Conservation (phyloP, 2,113 vertebrate species). For the Mobula hypostoma region DNA sequence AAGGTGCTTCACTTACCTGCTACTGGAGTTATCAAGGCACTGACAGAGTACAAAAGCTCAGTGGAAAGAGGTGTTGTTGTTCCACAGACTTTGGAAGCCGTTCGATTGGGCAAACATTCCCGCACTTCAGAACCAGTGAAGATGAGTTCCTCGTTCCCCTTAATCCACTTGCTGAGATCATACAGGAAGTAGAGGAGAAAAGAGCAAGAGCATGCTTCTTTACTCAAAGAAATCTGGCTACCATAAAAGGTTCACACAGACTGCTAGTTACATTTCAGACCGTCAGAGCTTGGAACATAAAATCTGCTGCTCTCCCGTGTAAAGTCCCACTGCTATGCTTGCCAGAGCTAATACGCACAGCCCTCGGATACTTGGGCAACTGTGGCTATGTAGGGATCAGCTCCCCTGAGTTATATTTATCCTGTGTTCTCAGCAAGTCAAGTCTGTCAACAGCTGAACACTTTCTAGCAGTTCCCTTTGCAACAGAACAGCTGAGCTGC, state of each 20-base stretch:
- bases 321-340: slow-evolving; percentile 26
- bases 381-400: slow-evolving; percentile 63
- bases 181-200: slow-evolving; percentile 52
- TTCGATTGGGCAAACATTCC: slow-evolving; percentile 49
- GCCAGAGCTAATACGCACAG: neutral
- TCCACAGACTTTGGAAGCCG: slow-evolving; percentile 47
- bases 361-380: slow-evolving; percentile 43
- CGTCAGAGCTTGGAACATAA: neutral
- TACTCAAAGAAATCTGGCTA: slow-evolving; percentile 45
- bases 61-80: slow-evolving; percentile 38
- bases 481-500: slow-evolving; percentile 76
- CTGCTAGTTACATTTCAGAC: slow-evolving; percentile 56
- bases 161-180: slow-evolving; percentile 55
- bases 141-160: slow-evolving; percentile 50
- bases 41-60: neutral
- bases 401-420: slow-evolving; percentile 79
- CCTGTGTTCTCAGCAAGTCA: slow-evolving; percentile 76
- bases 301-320: slow-evolving; percentile 7
- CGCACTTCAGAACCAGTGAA: slow-evolving; percentile 46
- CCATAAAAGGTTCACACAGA: slow-evolving; percentile 51
- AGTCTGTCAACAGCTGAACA: slow-evolving; percentile 77
- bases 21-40: slow-evolving; percentile 34
- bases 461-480: slow-evolving; percentile 65
- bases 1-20: neutral
- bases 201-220: slow-evolving; percentile 46